These are phyloP conservation scores for Heloderma charlesbogerti DNA, from an alignment of 2,113 vertebrate genomes.

Conservation along the genomic window DNA sequence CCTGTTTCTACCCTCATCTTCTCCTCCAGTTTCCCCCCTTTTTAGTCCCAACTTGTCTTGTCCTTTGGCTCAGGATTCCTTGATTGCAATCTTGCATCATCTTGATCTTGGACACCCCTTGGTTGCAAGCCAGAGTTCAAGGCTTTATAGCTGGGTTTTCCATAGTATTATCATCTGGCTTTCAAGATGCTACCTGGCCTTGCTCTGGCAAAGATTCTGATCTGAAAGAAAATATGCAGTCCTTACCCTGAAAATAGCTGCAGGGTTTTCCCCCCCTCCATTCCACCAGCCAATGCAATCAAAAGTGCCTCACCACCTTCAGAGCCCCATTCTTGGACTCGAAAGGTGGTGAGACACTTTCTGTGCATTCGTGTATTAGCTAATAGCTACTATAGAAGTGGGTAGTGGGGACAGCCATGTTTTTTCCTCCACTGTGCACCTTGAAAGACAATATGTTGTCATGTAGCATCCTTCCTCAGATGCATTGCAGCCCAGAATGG, in stretches of 20 bases:
- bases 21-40: neutral
- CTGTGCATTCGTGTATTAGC: too few species aligned
- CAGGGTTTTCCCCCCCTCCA: slow-evolving; percentile 4
- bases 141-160: neutral
- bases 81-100: neutral
- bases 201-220: neutral
- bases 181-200: neutral
- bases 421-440: too few species aligned
- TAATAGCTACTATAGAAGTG: too few species aligned
- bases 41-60: neutral
- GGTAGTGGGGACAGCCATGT: too few species aligned
- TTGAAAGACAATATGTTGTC: too few species aligned
- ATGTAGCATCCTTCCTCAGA: too few species aligned
- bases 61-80: neutral
- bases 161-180: neutral
- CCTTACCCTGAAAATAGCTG: too few species aligned
- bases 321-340: too few species aligned
- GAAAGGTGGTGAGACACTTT: too few species aligned
- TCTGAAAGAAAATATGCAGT: neutral
- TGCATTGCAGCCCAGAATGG: too few species aligned
- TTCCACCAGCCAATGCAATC: slow-evolving; percentile 49
- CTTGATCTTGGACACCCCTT: too few species aligned
- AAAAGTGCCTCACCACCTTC: too few species aligned
- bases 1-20: neutral
- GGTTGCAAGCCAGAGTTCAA: neutral